phyloP scores from a whole-genome alignment of 1,140 invertebrate species.

The Orchesella cincta region DNA sequence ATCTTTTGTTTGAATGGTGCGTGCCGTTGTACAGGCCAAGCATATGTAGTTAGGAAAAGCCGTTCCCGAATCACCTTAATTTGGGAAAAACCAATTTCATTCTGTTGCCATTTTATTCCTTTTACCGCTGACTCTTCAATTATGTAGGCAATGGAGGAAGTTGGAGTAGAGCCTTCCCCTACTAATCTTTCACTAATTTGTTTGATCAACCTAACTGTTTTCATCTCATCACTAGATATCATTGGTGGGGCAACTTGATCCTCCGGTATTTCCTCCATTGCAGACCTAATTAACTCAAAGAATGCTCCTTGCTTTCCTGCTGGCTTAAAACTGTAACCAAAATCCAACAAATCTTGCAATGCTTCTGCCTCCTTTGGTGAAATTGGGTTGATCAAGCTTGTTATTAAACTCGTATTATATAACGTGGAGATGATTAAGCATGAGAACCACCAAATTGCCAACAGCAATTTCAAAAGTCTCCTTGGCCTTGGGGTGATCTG shows the following conservation, averaged over 20 bases:
- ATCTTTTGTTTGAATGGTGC: conserved; percentile 40
- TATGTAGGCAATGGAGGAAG: conserved; percentile 32
- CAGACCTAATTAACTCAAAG: conserved; percentile 23
- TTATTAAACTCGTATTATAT: conserved; percentile 45
- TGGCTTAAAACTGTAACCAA: conserved; percentile 39
- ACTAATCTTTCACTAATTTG: conserved; percentile 32
- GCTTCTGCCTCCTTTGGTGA: conserved; percentile 39
- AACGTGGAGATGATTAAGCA: conserved; percentile 40
- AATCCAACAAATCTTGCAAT: conserved; percentile 36
- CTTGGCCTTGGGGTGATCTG: conserved; percentile 25
- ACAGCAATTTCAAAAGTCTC: conserved; percentile 34
- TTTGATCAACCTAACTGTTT: conserved; percentile 26
- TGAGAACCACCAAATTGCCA: conserved; percentile 44
- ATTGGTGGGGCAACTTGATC: background rate
- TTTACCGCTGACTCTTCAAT: conserved; percentile 41
- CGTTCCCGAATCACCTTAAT: conserved; percentile 41
- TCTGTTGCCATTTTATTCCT: conserved; percentile 37
- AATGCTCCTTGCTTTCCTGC: conserved; percentile 33
- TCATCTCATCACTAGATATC: background rate
- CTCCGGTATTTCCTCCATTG: background rate
- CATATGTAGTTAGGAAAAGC: conserved; percentile 42
- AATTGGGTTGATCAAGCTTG: conserved; percentile 46
- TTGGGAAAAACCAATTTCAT: conserved; percentile 30
- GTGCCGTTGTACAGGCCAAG: conserved; percentile 15
- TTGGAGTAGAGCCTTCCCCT: background rate